phyloP scores from a whole-genome alignment of 2,113 vertebrate species.

The Neoarius graeffei region DNA sequence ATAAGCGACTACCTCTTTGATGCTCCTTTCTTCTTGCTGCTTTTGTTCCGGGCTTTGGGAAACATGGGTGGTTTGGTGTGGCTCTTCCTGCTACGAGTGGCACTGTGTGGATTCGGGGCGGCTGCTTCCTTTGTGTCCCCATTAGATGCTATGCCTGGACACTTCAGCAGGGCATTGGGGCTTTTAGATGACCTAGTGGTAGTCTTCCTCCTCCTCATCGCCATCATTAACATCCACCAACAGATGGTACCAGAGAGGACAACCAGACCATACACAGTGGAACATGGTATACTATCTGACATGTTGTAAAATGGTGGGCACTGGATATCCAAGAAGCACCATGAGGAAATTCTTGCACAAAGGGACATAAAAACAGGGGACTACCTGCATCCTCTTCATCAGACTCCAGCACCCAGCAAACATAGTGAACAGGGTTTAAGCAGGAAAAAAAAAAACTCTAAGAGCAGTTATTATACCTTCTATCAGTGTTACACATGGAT shows the following conservation, averaged over 20 bases:
- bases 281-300: conserved; percentile 57
- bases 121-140: conserved; percentile 70
- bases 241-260: conserved; percentile 70
- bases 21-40: conserved; percentile 67
- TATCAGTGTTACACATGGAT: background rate
- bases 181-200: conserved; percentile 75
- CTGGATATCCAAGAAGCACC: background rate
- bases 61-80: conserved; percentile 72
- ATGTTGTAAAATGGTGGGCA: conserved; percentile 53
- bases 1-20: conserved; percentile 79
- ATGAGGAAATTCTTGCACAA: conserved; percentile 5
- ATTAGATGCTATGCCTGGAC: conserved; percentile 63
- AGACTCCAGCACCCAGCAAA: background rate
- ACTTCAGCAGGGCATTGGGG: conserved; percentile 71
- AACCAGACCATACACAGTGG: conserved; percentile 35
- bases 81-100: conserved; percentile 76
- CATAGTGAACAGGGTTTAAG: background rate
- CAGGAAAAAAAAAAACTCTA: background rate
- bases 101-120: conserved; percentile 74
- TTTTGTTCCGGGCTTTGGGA: conserved; percentile 67
- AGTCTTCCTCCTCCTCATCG: conserved; percentile 78
- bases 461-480: background rate
- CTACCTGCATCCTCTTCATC: background rate
- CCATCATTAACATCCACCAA: conserved; percentile 78
- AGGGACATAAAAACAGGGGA: background rate